These are phyloP conservation scores for Mystacornis crossleyi DNA, from an alignment of 2,113 vertebrate species.

Conservation along the genomic window DNA sequence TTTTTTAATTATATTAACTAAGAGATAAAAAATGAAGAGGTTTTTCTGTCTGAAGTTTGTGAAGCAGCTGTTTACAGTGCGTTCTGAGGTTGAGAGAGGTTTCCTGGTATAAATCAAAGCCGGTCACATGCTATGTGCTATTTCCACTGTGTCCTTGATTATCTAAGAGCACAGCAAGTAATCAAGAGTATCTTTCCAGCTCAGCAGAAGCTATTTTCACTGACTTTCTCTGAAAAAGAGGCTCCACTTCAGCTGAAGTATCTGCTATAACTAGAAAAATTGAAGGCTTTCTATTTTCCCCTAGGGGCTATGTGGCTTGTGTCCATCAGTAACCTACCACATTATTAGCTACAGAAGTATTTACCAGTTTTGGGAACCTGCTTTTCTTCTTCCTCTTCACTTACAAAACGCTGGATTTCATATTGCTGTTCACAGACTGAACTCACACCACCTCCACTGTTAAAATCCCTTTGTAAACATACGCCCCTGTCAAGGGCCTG, in stretches of 20 bases:
- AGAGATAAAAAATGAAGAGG: background rate
- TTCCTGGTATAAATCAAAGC: conserved; percentile 66
- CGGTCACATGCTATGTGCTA: conserved; percentile 13
- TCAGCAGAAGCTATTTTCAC: conserved; percentile 49
- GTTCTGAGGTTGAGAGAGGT: conserved; percentile 16
- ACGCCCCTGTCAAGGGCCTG: background rate
- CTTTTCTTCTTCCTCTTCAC: background rate
- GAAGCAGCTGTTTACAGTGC: conserved; percentile 42
- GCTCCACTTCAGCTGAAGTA: conserved; percentile 11
- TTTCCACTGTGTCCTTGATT: conserved; percentile 57
- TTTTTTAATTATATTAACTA: background rate
- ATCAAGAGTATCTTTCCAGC: conserved; percentile 50
- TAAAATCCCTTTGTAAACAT: background rate
- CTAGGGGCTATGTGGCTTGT: background rate
- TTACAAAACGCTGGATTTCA: background rate
- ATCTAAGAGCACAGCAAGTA: conserved; percentile 59
- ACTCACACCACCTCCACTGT: background rate
- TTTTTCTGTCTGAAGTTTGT: conserved; percentile 29
- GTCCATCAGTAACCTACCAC: conserved; percentile 17
- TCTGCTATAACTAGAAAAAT: conserved; percentile 9
- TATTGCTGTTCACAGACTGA: background rate
- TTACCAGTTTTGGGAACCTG: background rate
- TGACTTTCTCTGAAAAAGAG: conserved; percentile 9
- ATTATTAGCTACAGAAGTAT: conserved; percentile 17
- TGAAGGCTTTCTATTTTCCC: conserved; percentile 25